Base-by-base conservation (phyloP, 1,140 invertebrate species). In the Nephila pilipes region DNA sequence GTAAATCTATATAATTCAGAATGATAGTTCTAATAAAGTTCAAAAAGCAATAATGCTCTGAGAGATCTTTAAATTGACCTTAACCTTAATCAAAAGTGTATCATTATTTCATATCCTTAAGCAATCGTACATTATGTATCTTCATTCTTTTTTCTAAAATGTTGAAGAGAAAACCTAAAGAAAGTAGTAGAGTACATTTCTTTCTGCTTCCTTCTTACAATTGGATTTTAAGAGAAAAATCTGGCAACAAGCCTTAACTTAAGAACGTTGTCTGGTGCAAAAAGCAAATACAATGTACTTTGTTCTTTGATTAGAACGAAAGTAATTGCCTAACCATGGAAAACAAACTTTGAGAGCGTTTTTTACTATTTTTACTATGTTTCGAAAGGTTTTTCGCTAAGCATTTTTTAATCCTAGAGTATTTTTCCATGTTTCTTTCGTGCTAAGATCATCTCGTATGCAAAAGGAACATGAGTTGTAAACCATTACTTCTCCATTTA, bases 241-340 rank as follows among this genome's bases (percentile, higher is more conserved):
- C 60, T 88, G 60, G 87, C 87, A 88, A 57, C 87, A 88, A 46
- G 38, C 38, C 63, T 69, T 75, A 25, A 22, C 32, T 88, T 29
- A 88, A 88, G 60, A 75, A 63, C 87, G 63, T 36, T 25, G 20
- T 58, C 87, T 88, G 29, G 63, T 69, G 87, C 38, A 88, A 88
- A 88, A 88, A 88, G 83, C 32, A 85, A 75, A 85, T 55, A 88
- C 87, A 54, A 88, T 63, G 55, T 20, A 46, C 87, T 88, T 88
- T 88, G 87, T 88, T 55, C 65, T 87, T 75, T 63, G 87, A 88
- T 88, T 88, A 88, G 87, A 38, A 75, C 38, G 87, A 88, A 69
- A 88, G 87, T 88, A 88, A 88, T 88, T 88, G 87, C 63, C 63
- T 58, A 88, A 88, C 87, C 87, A 75, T 88, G 69, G 87, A 88